Percentiles rank a stretch among this genome's conserved stretches.
Evolutionary conservation across 2,888 invertebrate genomes (phyloP).

Genomic region (Pristionchus japonicus): DNA sequence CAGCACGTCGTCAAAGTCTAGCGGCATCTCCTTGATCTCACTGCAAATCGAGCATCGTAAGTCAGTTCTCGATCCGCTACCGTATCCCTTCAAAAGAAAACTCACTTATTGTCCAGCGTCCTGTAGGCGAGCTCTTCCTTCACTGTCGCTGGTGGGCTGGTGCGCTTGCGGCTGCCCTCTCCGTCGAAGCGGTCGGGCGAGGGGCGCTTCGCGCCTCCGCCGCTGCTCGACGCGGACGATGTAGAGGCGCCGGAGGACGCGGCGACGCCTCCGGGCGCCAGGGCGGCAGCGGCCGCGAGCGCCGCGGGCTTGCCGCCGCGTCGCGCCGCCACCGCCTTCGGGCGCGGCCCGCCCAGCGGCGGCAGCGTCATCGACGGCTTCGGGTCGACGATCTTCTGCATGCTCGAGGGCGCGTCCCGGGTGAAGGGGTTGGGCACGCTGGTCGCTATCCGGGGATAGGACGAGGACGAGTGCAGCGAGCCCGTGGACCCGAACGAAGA

Average conservation of each 20-base stretch:
- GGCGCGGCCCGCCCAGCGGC: background rate
- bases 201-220: background rate
- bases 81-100: background rate
- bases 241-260: no score
- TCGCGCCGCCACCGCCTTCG: background rate
- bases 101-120: background rate
- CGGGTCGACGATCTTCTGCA: constrained; percentile 39
- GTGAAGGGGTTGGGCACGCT: background rate
- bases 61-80: background rate
- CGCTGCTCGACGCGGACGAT: background rate
- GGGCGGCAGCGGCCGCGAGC: background rate
- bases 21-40: background rate
- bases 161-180: background rate
- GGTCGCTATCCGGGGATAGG: background rate
- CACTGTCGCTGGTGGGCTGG: background rate
- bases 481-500: background rate
- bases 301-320: constrained; percentile 17
- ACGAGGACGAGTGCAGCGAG: constrained; percentile 6
- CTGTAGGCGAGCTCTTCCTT: background rate
- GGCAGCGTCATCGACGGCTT: constrained; percentile 17
- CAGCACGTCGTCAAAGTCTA: background rate
- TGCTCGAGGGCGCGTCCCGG: background rate
- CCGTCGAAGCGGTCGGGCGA: background rate
- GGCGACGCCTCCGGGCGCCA: background rate
- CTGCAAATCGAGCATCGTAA: background rate